Evolutionary conservation across 2,113 vertebrate genomes (phyloP).

Genomic region (Candoia aspera): DNA sequence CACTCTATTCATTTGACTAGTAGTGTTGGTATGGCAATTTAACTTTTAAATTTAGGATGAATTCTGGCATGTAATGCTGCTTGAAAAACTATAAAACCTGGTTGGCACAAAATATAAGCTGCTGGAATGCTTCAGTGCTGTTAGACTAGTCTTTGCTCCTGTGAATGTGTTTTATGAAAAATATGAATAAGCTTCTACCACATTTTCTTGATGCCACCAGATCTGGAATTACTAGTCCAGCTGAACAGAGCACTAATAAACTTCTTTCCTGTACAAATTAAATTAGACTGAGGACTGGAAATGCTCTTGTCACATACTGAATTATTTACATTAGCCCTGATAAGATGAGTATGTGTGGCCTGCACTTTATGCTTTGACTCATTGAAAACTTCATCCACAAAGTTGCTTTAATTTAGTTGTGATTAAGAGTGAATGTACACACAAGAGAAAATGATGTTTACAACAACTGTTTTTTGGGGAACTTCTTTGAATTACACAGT

Average conservation of each 20-base stretch:
- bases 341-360: conserved; percentile 3
- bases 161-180: neutral
- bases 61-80: neutral
- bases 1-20: neutral
- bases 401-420: neutral
- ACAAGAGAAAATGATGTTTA: neutral
- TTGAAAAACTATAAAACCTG: neutral
- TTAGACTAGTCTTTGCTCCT: neutral
- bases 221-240: neutral
- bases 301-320: conserved; percentile 35
- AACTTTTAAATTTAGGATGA: neutral
- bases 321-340: conserved; percentile 46
- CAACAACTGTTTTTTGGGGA: neutral
- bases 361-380: conserved; percentile 7
- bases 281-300: conserved; percentile 41
- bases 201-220: neutral
- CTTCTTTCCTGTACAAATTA: conserved; percentile 39
- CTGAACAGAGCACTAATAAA: neutral
- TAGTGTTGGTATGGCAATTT: neutral
- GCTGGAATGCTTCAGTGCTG: neutral
- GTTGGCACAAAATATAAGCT: neutral
- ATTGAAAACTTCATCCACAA: conserved; percentile 2
- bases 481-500: neutral
- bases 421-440: neutral
- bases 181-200: neutral